Evolutionary conservation across 2,888 invertebrate species (phyloP).

Genomic region (Leucophora obtusa): DNA sequence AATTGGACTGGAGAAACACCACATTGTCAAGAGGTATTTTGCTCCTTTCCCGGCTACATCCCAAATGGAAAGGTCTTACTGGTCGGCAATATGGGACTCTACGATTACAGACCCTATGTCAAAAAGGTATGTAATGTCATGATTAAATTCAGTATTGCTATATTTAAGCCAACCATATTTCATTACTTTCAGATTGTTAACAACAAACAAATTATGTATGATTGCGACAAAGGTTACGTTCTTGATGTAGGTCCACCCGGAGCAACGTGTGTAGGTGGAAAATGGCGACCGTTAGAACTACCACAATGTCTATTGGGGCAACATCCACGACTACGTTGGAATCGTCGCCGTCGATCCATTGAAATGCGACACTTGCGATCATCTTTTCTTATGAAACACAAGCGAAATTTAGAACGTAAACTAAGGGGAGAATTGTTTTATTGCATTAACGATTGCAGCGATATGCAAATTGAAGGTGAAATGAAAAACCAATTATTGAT

Average conservation of each 20-base stretch:
- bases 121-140: slow-evolving; percentile 82
- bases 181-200: slow-evolving; percentile 82
- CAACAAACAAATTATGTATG: slow-evolving; percentile 97
- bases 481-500: background rate
- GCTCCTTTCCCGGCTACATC: slow-evolving; percentile 94
- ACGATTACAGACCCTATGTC: slow-evolving; percentile 96
- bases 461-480: slow-evolving; percentile 1
- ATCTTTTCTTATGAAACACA: slow-evolving; percentile 71
- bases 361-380: slow-evolving; percentile 73
- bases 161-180: background rate
- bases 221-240: slow-evolving; percentile 94
- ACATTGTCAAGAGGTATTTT: slow-evolving; percentile 92
- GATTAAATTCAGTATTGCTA: background rate
- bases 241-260: slow-evolving; percentile 92
- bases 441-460: slow-evolving; percentile 34
- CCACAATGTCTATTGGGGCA: slow-evolving; percentile 92
- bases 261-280: slow-evolving; percentile 95
- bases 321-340: slow-evolving; percentile 92
- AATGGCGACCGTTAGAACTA: slow-evolving; percentile 93
- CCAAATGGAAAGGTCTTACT: slow-evolving; percentile 93
- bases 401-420: slow-evolving; percentile 69
- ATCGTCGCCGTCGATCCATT: slow-evolving; percentile 81
- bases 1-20: slow-evolving; percentile 95
- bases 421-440: slow-evolving; percentile 59
- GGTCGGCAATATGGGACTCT: slow-evolving; percentile 97